phyloP scores from a whole-genome alignment of 2,113 vertebrate genomes.

The Daphoenositta chrysoptera region DNA sequence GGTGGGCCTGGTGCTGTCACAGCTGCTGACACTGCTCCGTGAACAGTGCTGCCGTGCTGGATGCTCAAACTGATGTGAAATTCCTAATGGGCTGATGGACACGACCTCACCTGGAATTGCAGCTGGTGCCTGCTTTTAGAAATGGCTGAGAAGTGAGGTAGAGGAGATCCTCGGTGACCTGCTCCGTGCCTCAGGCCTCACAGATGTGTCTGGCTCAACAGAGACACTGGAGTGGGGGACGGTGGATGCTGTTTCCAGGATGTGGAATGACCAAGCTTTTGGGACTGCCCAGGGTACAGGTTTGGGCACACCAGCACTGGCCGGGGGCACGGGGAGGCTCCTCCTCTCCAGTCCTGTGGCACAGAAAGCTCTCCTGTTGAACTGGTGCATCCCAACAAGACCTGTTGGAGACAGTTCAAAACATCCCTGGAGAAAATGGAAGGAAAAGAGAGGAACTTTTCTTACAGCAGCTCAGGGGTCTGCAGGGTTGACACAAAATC shows the following conservation, averaged over 20 bases:
- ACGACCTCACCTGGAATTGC: accelerated
- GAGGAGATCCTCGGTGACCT: accelerated
- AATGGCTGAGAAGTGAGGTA: accelerated
- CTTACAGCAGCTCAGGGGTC: background rate
- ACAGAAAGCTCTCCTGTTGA: background rate
- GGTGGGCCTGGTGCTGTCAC: too few relatives aligned
- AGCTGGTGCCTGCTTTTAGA: background rate
- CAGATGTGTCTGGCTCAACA: background rate
- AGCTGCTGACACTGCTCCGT: background rate
- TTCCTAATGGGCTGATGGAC: accelerated
- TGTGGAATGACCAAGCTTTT: background rate
- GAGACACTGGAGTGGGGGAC: background rate
- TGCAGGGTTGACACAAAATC: background rate
- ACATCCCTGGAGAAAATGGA: background rate
- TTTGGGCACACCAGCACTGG: background rate
- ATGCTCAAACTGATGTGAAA: background rate
- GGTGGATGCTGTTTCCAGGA: background rate
- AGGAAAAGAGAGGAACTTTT: background rate
- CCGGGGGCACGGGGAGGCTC: background rate
- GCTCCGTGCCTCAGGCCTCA: background rate
- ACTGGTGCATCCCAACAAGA: background rate
- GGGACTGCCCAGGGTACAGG: too few relatives aligned
- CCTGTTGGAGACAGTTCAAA: background rate
- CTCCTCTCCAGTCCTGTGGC: background rate
- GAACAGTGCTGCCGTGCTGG: background rate